Evolutionary conservation across 2,888 invertebrate species (phyloP), one percentile per base, ranked within the genome.

Genomic region (Gisinianus flammeolus): DNA sequence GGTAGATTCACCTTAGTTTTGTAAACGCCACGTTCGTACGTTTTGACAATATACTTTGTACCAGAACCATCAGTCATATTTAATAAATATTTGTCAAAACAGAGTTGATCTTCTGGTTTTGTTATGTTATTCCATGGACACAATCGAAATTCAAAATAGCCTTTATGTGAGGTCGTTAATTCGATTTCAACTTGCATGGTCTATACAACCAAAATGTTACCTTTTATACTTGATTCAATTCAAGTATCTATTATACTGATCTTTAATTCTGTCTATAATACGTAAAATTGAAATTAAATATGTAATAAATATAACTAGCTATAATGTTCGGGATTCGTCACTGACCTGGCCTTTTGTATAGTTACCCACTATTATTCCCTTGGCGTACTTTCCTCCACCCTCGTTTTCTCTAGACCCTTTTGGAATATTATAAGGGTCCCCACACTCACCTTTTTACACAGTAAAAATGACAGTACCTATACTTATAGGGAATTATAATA

Each of bases 281-380:
- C n/a, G 64, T 16, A 62, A 31, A 31, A 73, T 6, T 26, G 16
- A 70, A 2, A 1, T 44, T 6, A 4, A 44, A 16, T 10, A 69
- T 33, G 31, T 5, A 16, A 68, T 24, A 30, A 31, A 31, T 30
- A n/a, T 16, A n/a, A 68, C 5, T 4, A 28, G 26, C 26, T 62
- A 4, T 22, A 2, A 62, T 12, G 26, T 12, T 8, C 2, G 5
- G 2, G 4, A 44, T 2, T 70, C 2, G 35, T 12, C 10, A 44
- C 24, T 44, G 19, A 79, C 79, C 76, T 81, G 80, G 24, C 81
- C 81, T 28, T 56, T 24, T 22, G 64, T 77, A 62, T 80, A 81
- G 12, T 71, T 73, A 22, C 81, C 44, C 28, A 74, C 78, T 22
- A 81, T 76, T 12, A 81, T 79, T 6, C 78, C 79, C 28, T 68